phyloP scores from a whole-genome alignment of 2,113 vertebrate genomes.

The Aldabrachelys gigantea region DNA sequence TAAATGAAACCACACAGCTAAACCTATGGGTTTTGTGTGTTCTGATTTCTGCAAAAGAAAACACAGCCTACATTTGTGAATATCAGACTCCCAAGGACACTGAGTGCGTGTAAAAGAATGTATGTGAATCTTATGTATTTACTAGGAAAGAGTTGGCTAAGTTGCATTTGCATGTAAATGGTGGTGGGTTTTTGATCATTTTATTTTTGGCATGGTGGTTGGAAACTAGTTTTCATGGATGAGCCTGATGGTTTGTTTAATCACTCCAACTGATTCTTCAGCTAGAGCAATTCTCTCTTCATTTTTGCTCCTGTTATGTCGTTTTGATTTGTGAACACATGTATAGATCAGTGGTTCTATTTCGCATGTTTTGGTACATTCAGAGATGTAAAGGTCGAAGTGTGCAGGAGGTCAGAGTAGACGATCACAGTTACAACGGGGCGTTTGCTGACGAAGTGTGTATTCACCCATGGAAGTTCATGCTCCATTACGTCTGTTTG shows the following conservation, averaged over 20 bases:
- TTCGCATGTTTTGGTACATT: neutral
- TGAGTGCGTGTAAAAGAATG: rapidly evolving
- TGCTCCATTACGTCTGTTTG: too few relatives aligned
- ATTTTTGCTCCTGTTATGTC: neutral
- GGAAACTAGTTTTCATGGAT: neutral
- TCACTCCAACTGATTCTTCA: neutral
- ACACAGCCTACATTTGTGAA: neutral
- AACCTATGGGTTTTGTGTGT: neutral
- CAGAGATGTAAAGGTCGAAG: neutral
- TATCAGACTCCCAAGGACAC: neutral
- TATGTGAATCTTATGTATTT: neutral
- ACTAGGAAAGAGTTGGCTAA: neutral
- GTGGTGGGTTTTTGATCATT: neutral
- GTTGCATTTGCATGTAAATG: neutral
- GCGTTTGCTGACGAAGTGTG: neutral
- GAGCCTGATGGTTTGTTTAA: neutral
- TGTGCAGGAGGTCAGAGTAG: too few relatives aligned
- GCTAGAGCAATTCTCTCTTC: neutral
- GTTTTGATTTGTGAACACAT: neutral
- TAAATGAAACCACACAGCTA: neutral
- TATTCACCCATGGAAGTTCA: too few relatives aligned
- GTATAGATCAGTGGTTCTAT: neutral
- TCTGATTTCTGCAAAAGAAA: neutral
- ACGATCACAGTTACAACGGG: neutral
- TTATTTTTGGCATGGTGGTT: neutral